phyloP scores from a whole-genome alignment of 2,113 vertebrate genomes.

The Phalacrocorax aristotelis region DNA sequence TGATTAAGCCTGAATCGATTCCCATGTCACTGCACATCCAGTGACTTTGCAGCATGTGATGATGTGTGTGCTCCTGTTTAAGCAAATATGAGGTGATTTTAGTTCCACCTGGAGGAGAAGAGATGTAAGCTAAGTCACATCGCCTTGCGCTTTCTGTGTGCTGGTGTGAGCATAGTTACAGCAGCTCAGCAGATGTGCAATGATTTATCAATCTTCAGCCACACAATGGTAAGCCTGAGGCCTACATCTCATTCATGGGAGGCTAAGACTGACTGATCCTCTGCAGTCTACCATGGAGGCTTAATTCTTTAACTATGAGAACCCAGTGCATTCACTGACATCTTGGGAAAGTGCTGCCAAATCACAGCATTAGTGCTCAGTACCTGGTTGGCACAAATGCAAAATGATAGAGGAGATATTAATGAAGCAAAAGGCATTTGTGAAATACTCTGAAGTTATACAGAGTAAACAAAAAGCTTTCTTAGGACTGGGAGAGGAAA shows the following conservation, averaged over 20 bases:
- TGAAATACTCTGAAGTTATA: background rate
- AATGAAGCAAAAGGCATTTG: background rate
- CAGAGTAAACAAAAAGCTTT: background rate
- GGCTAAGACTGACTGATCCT: background rate
- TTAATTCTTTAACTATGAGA: background rate
- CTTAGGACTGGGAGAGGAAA: background rate
- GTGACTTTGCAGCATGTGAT: background rate
- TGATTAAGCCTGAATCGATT: background rate
- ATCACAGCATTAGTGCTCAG: background rate
- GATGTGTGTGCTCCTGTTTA: background rate
- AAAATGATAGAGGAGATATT: background rate
- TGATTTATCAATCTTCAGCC: background rate
- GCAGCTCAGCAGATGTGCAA: background rate
- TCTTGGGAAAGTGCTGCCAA: background rate
- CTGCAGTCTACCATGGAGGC: background rate
- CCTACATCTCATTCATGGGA: background rate
- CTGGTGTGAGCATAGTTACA: background rate
- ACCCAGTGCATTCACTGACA: background rate
- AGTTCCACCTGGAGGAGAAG: background rate
- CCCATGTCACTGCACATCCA: background rate
- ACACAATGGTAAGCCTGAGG: background rate
- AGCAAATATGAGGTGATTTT: background rate
- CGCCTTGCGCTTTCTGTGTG: background rate
- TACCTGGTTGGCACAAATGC: background rate
- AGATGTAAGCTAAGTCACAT: background rate